These are phyloP conservation scores for Phasianus colchicus DNA, from an alignment of 2,113 vertebrate species.

Conservation along the genomic window DNA sequence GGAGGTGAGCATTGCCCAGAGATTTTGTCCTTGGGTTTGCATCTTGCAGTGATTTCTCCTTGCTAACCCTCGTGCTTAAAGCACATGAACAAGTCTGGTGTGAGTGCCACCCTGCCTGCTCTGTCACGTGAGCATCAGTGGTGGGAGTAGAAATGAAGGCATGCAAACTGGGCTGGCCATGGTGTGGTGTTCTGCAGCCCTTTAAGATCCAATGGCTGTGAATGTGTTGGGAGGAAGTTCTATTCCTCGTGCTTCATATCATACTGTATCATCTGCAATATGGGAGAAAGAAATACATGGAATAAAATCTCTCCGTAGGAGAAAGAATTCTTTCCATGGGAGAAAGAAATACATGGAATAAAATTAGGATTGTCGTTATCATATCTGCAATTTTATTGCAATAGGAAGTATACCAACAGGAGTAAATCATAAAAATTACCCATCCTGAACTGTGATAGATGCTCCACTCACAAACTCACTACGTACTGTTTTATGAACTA, in stretches of 20 bases:
- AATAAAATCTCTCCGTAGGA: not conserved
- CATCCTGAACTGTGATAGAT: slow-evolving; percentile 40
- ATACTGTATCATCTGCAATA: not conserved
- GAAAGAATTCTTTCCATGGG: not conserved
- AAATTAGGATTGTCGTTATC: not conserved
- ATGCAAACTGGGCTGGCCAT: not conserved
- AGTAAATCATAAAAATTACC: slow-evolving; percentile 33
- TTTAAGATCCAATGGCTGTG: not conserved
- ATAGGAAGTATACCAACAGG: slow-evolving; percentile 18
- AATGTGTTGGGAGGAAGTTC: not conserved
- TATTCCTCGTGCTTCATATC: not conserved
- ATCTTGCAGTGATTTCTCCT: not conserved
- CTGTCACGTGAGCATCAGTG: not conserved
- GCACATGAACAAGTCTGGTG: not conserved
- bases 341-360: not conserved
- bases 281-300: not conserved
- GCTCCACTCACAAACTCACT: not conserved
- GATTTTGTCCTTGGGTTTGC: not conserved
- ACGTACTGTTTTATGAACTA: slow-evolving; percentile 21
- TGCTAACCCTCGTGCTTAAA: no score
- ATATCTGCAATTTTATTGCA: slow-evolving; percentile 19
- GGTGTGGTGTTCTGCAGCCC: not conserved
- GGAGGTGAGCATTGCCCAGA: not conserved
- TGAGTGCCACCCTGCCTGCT: not conserved
- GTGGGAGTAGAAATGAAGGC: not conserved